Conservation (phyloP, 53 echinoderm and acorn worm genomes). For the Crossaster papposus region DNA sequence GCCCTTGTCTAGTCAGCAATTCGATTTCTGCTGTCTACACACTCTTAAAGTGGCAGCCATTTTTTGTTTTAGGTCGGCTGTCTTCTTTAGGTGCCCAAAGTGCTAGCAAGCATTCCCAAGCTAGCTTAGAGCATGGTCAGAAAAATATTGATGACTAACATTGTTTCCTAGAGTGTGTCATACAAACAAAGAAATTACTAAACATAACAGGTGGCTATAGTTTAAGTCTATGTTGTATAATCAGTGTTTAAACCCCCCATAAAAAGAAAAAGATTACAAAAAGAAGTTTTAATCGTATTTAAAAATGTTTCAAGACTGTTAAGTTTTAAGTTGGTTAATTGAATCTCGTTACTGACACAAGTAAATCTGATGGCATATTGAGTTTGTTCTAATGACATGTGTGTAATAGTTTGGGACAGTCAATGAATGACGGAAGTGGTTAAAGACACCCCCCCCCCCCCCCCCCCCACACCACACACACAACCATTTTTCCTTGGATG, state of each 20-base stretch:
- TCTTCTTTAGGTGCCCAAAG: background rate
- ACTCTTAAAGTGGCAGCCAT: background rate
- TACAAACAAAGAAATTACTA: background rate
- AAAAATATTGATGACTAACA: slow-evolving; percentile 47
- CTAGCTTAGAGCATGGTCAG: background rate
- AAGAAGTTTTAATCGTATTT: too few species aligned
- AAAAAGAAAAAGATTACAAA: background rate
- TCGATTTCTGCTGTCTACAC: slow-evolving; percentile 8
- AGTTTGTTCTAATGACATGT: background rate
- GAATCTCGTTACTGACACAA: too few species aligned
- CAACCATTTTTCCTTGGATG: too few species aligned
- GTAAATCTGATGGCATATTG: background rate
- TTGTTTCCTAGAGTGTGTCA: slow-evolving; percentile 41
- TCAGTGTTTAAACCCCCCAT: background rate
- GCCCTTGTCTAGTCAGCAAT: slow-evolving; percentile 63
- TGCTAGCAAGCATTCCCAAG: background rate
- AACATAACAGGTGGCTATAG: background rate
- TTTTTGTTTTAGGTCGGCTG: background rate
- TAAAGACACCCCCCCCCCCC: background rate
- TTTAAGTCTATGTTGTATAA: background rate
- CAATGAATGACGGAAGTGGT: slow-evolving; percentile 7
- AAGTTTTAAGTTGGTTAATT: background rate
- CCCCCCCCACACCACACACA: too few species aligned
- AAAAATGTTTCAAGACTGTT: background rate
- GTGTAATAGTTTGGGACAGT: background rate